phyloP scores from a whole-genome alignment of 2,797 vertebrate species.

The Epinephelus coioides region DNA sequence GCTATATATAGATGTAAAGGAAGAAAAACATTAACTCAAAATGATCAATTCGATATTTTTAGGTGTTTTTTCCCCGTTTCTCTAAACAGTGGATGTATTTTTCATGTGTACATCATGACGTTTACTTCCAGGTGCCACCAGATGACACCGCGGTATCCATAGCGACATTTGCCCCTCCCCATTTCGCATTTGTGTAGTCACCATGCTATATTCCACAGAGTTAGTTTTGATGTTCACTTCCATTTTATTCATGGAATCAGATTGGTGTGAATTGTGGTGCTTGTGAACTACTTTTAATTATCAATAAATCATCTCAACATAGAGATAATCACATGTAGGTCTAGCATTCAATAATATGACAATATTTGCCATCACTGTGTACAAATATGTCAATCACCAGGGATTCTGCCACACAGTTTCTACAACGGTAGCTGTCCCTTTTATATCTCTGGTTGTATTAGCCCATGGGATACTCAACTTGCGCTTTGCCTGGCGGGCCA shows the following conservation, averaged over 20 bases:
- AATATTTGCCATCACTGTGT: neutral
- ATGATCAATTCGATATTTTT: neutral
- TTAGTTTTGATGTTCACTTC: neutral
- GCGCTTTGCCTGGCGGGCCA: no score
- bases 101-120: neutral
- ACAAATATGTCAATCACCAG: neutral
- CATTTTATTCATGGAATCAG: neutral
- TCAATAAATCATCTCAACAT: no score
- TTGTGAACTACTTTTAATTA: no score
- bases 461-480: no score
- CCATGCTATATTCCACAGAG: neutral
- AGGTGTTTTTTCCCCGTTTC: no score
- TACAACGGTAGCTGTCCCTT: no score
- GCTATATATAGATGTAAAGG: neutral
- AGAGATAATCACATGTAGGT: no score
- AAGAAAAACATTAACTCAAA: neutral
- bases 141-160: conserved; percentile 1
- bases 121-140: conserved; percentile 8
- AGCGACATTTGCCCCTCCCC: neutral
- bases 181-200: neutral
- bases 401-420: no score
- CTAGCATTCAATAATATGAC: neutral
- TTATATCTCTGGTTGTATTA: no score
- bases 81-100: neutral
- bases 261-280: neutral